Evolutionary conservation across 2,888 invertebrate genomes (phyloP).

Genomic region (Congeria kusceri): DNA sequence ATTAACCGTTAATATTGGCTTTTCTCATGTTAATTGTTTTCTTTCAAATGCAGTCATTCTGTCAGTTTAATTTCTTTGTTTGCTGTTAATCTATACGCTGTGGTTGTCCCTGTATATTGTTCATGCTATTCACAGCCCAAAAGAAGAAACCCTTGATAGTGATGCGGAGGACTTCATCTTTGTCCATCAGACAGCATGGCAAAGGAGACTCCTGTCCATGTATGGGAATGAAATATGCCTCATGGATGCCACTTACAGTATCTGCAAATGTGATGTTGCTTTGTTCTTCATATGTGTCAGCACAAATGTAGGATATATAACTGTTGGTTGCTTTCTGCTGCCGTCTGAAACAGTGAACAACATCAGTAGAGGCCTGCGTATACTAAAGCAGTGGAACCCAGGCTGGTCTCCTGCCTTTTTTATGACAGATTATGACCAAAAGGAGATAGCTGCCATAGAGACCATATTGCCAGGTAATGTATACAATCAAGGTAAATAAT

Average conservation of each 20-base stretch:
- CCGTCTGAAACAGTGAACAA: slow-evolving; percentile 4
- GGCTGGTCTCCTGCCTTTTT: too few species aligned
- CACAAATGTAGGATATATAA: slow-evolving; percentile 2
- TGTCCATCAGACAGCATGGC: slow-evolving; percentile 22
- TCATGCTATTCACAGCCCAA: too few species aligned
- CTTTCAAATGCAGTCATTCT: too few species aligned
- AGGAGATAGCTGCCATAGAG: too few species aligned
- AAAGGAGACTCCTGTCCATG: slow-evolving; percentile 13
- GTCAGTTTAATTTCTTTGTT: too few species aligned
- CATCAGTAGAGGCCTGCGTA: background rate
- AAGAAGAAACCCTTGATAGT: background rate
- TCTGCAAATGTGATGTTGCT: slow-evolving; percentile 20
- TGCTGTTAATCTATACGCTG: too few species aligned
- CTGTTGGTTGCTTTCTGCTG: slow-evolving; percentile 7
- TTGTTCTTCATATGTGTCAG: slow-evolving; percentile 21
- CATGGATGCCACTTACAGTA: slow-evolving; percentile 28
- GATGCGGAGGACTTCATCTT: slow-evolving; percentile 22
- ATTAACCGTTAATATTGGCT: too few species aligned
- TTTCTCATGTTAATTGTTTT: too few species aligned
- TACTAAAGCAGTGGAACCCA: slow-evolving; percentile 14
- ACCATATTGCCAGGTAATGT: too few species aligned
- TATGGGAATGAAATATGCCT: slow-evolving; percentile 28
- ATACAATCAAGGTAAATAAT: too few species aligned
- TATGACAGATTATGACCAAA: too few species aligned
- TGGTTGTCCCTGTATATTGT: too few species aligned